A percentile compares a stretch with the other conserved stretches of the same genome.
These are phyloP conservation scores for Corbicula japonica DNA, from an alignment of 2,888 invertebrate species.

Conservation along the genomic window DNA sequence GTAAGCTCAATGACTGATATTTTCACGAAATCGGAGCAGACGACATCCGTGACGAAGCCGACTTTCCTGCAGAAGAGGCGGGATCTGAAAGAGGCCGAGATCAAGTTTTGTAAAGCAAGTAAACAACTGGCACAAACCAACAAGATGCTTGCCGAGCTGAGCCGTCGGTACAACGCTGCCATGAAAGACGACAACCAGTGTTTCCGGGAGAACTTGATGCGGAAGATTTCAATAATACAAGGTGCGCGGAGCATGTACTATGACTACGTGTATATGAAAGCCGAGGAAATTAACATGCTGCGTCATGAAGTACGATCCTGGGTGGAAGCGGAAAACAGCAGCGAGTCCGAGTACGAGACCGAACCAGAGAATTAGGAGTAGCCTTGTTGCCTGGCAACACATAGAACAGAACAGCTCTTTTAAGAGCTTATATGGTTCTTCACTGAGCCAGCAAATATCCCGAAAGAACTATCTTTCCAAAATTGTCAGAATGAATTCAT, in stretches of 20 bases:
- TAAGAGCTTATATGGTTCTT: constrained; percentile 16
- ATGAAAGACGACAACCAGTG: neutral
- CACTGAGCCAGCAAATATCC: constrained; percentile 6
- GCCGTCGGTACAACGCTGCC: constrained; percentile 12
- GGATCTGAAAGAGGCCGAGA: constrained; percentile 13
- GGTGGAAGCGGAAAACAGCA: constrained; percentile 23
- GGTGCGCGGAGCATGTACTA: constrained; percentile 21
- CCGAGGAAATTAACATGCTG: constrained; percentile 14
- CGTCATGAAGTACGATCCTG: constrained; percentile 24
- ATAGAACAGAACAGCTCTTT: constrained; percentile 5
- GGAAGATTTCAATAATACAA: constrained; percentile 21
- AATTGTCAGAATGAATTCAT: constrained; percentile 14
- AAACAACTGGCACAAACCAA: constrained; percentile 4
- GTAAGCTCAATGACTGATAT: too few species aligned
- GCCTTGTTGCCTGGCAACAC: neutral
- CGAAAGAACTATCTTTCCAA: constrained; percentile 6
- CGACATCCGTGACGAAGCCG: neutral
- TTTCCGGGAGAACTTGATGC: constrained; percentile 18
- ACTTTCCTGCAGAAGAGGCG: neutral
- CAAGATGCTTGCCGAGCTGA: constrained; percentile 7
- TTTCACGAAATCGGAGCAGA: neutral
- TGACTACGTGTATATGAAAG: constrained; percentile 9
- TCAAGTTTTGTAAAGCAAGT: constrained; percentile 26
- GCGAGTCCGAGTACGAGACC: constrained; percentile 17
- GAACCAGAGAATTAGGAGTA: constrained; percentile 14